These are phyloP conservation scores for Thymallus thymallus DNA, from an alignment of 2,113 vertebrate genomes.

Conservation along the genomic window DNA sequence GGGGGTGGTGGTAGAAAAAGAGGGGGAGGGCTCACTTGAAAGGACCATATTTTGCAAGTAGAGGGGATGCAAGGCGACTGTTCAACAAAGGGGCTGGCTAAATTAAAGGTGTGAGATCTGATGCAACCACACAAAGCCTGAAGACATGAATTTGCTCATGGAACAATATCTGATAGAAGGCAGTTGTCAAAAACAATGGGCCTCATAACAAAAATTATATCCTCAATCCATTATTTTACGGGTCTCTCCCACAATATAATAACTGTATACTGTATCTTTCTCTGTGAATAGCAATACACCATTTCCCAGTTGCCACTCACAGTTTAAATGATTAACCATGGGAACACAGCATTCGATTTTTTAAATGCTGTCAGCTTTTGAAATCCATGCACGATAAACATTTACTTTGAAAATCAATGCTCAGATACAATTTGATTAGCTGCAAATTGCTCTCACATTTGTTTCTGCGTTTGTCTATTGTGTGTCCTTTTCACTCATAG, in stretches of 20 bases:
- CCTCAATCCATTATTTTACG: no score
- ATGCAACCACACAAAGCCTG: conserved; percentile 16
- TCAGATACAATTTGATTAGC: conserved; percentile 90
- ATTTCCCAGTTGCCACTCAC: conserved; percentile 4
- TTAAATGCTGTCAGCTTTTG: conserved; percentile 81
- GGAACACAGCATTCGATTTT: conserved; percentile 79
- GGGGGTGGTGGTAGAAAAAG: conserved; percentile 75
- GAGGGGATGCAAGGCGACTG: conserved; percentile 47
- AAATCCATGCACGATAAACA: conserved; percentile 87
- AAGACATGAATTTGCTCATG: conserved; percentile 9
- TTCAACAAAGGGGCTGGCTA: conserved; percentile 49
- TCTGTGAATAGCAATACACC: conserved; percentile 38
- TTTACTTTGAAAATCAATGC: conserved; percentile 88
- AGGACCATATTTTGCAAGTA: conserved; percentile 59
- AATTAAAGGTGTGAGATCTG: conserved; percentile 51
- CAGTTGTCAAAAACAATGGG: not conserved
- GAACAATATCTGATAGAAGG: not conserved
- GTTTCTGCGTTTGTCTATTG: conserved; percentile 90
- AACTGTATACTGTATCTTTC: conserved; percentile 10
- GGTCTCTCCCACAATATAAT: no score
- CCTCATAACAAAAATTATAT: not conserved
- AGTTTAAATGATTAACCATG: conserved; percentile 54
- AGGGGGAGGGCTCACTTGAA: conserved; percentile 66
- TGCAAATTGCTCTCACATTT: conserved; percentile 92
- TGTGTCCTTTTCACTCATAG: conserved; percentile 98